Base-by-base conservation (phyloP, 2,797 vertebrate species). In the Chloroceryle amazona region DNA sequence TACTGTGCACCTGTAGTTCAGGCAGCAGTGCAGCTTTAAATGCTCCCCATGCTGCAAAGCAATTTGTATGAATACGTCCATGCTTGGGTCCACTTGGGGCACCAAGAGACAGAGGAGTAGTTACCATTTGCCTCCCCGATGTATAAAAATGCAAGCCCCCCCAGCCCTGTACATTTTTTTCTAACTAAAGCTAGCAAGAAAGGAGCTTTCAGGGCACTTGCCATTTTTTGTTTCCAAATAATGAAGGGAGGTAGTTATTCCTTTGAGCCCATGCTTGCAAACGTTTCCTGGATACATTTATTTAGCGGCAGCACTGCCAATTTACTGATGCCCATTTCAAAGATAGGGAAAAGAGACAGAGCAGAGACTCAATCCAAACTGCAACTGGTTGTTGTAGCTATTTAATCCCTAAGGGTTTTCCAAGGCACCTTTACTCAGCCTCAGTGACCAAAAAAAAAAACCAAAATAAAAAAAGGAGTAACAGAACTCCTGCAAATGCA, bases 261-360 rank as follows among this genome's bases (percentile, higher is more conserved):
- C 74, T 67, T 46, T 66, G 90, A 93, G 90, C 12, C 62, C 44
- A 22, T 4, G 35, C 57, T 75, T 67, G 85, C 81, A 87, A 81
- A 83, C 49, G 13, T 73, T 87, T 94, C 90, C 81, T 89, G 89
- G 91, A 85, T 92, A 66, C n/a, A 46, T 94, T 90, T 87, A 58
- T 75, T 92, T 89, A 93, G 73, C 70, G 55, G 62, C 23, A 81
- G 26, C 51, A 28, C 80, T 73, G 81, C 86, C 83, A 28, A 35
- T 81, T 65, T 85, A 82, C 80, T 67, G 81, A 75, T 66, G 74
- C n/a, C 41, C 63, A 19, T 89, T 95, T 87, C 89, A 93, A 66
- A 80, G 78, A 54, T 31, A 75, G 16, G 41, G 33, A 41, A 89
- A 81, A 60, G 10, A 78, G 33, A 25, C 5, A 57, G 80, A 75